Conservation (phyloP, 2,113 vertebrate species). For the Phyllostomus hastatus region DNA sequence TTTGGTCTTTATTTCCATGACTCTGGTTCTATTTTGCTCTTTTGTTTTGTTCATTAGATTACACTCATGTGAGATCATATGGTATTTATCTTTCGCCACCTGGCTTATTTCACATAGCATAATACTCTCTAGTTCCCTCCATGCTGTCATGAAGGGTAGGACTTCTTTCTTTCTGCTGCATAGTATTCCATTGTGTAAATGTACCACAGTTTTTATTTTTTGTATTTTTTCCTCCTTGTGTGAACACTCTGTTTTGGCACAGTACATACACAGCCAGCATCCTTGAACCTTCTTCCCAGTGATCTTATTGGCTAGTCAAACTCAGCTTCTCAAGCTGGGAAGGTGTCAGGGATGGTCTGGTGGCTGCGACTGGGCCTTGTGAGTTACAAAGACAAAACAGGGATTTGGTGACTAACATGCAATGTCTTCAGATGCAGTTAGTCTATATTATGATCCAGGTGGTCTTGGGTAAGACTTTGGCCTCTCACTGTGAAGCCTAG, state of each 20-base stretch:
- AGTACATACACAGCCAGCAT: not conserved
- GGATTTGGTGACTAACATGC: not conserved
- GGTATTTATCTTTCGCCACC: too few relatives aligned
- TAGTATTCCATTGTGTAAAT: too few relatives aligned
- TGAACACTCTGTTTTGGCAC: constrained; percentile 29
- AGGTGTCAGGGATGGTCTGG: not conserved
- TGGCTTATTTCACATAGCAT: too few relatives aligned
- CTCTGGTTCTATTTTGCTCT: too few relatives aligned
- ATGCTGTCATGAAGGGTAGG: too few relatives aligned
- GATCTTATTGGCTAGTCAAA: not conserved
- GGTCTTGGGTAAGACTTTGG: not conserved
- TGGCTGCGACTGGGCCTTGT: not conserved
- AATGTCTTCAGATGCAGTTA: not conserved
- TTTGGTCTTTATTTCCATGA: too few relatives aligned
- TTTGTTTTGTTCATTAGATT: too few relatives aligned
- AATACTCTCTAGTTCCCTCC: too few relatives aligned
- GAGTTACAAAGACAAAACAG: constrained; percentile 27
- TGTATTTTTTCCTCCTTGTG: not conserved
- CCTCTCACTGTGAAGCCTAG: not conserved
- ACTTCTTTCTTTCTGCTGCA: too few relatives aligned
- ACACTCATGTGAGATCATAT: too few relatives aligned
- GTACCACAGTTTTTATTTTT: not conserved
- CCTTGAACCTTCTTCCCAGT: constrained; percentile 17
- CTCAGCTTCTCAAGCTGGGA: not conserved
- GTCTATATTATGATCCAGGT: not conserved